These are phyloP conservation scores for Agelastica alni DNA, from an alignment of 2,888 invertebrate genomes.

Conservation along the genomic window DNA sequence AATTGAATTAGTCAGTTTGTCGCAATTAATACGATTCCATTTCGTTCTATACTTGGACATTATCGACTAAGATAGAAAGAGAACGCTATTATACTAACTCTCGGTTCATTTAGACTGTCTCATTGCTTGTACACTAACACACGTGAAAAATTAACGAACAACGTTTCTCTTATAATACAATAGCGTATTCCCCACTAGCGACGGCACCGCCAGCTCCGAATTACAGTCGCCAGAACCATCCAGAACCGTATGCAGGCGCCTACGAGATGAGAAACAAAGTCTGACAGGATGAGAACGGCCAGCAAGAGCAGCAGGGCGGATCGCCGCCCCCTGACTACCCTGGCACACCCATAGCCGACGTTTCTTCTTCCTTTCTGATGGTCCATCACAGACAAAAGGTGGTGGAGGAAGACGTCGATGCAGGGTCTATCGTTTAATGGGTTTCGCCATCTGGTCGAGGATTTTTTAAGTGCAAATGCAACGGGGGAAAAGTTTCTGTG, in stretches of 20 bases:
- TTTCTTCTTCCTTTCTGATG: slow-evolving; percentile 39
- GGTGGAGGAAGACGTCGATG: slow-evolving; percentile 15
- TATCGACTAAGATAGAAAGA: no score
- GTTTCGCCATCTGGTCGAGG: no score
- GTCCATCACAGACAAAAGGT: slow-evolving; percentile 6
- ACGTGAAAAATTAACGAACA: slow-evolving; percentile 29
- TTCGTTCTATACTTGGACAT: no score
- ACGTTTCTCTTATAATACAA: slow-evolving; percentile 34
- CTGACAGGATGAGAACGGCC: slow-evolving; percentile 56
- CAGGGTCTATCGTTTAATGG: slow-evolving; percentile 27
- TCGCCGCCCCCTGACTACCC: slow-evolving; percentile 57
- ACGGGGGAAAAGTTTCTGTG: no score
- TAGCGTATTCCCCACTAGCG: slow-evolving; percentile 56
- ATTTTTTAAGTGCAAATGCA: no score
- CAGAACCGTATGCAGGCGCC: slow-evolving; percentile 74
- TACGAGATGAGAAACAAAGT: slow-evolving; percentile 81
- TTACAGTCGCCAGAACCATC: slow-evolving; percentile 56
- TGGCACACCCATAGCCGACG: slow-evolving; percentile 51
- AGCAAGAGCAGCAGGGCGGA: slow-evolving; percentile 40
- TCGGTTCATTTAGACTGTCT: no score
- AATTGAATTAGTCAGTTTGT: no score
- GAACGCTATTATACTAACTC: slow-evolving; percentile 2
- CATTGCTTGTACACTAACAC: slow-evolving; percentile 24
- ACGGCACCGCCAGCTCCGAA: slow-evolving; percentile 54
- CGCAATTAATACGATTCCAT: no score